Percentiles rank a stretch among this genome's conserved stretches.
Evolutionary conservation across 2,113 vertebrate species (phyloP).

Genomic region (Xenopus borealis): DNA sequence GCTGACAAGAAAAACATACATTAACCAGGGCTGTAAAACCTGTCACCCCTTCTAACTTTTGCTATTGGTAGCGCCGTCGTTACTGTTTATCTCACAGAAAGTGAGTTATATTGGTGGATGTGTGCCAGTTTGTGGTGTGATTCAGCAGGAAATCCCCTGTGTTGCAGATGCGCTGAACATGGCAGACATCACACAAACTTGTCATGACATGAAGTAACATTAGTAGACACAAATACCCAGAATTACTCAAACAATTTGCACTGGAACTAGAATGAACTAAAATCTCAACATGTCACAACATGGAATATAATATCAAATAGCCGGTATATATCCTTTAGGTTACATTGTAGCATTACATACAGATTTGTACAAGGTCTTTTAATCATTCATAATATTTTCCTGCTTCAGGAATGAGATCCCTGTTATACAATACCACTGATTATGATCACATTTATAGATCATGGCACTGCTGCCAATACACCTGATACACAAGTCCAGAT

Average conservation of each 20-base stretch:
- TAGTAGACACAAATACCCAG: constrained; percentile 10
- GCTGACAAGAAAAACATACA: no score
- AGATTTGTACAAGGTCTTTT: neutral
- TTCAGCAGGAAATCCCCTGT: constrained; percentile 26
- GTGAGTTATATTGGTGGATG: no score
- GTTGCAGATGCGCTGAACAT: neutral
- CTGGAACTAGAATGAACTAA: neutral
- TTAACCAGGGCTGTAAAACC: no score
- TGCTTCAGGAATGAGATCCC: no score
- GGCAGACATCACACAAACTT: constrained; percentile 22
- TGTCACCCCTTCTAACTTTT: no score
- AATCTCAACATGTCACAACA: neutral
- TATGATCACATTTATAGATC: no score
- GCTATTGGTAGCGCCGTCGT: no score
- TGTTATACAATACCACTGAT: no score
- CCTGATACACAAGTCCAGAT: no score
- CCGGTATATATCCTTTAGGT: neutral
- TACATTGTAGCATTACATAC: neutral
- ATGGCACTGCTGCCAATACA: no score
- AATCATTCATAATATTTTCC: no score
- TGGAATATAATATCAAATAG: neutral
- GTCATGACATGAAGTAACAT: constrained; percentile 32
- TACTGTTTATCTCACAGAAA: no score
- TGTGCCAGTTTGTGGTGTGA: neutral
- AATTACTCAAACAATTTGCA: neutral